Conservation (phyloP, 2,113 vertebrate species). For the Zosterops pallidus region DNA sequence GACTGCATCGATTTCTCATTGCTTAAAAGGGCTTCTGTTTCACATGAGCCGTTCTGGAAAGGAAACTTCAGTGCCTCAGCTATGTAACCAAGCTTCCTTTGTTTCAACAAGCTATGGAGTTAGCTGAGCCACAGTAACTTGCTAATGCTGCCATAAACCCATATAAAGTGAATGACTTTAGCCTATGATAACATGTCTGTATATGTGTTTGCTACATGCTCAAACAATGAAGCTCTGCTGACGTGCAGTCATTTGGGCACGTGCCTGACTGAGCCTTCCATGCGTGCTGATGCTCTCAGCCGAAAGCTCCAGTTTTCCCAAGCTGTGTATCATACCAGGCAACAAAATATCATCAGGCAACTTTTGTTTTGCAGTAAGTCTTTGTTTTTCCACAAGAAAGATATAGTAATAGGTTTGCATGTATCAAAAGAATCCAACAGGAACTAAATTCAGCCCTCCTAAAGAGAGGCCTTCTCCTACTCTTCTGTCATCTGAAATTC, state of each 20-base stretch:
- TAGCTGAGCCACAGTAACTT: background rate
- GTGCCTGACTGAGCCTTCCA: background rate
- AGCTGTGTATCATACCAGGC: background rate
- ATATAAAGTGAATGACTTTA: background rate
- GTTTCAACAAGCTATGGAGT: background rate
- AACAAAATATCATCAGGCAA: background rate
- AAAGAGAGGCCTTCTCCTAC: background rate
- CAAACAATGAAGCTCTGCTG: background rate
- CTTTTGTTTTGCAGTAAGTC: background rate
- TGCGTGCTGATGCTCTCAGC: accelerated
- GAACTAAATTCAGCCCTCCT: background rate
- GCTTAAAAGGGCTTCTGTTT: background rate
- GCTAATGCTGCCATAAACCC: background rate
- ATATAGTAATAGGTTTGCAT: background rate
- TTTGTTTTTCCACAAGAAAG: background rate
- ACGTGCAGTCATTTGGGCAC: background rate
- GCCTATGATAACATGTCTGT: background rate
- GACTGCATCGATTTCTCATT: background rate
- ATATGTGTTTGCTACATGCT: background rate
- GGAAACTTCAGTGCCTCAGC: background rate
- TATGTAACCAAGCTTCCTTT: background rate
- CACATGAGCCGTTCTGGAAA: background rate
- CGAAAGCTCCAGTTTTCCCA: background rate
- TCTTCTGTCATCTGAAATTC: background rate
- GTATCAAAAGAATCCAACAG: background rate